These are phyloP conservation scores for Plagodis dolabraria DNA, from an alignment of 2,888 invertebrate genomes.

Conservation along the genomic window DNA sequence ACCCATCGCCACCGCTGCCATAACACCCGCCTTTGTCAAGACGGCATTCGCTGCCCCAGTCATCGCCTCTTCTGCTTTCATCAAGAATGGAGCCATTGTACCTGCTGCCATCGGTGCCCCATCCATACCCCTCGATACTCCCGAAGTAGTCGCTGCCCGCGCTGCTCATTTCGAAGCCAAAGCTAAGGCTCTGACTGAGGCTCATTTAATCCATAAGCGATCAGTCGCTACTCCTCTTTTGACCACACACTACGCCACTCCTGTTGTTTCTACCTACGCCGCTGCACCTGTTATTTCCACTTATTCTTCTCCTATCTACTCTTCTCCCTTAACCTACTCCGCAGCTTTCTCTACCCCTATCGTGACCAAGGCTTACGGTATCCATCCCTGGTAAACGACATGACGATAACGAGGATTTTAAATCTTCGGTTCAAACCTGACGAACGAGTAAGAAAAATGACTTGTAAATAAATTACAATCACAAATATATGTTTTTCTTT, in stretches of 20 bases:
- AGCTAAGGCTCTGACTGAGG: constrained; percentile 65
- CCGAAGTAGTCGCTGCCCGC: constrained; percentile 72
- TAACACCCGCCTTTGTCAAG: constrained; percentile 43
- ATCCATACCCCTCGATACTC: constrained; percentile 67
- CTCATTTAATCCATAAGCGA: constrained; percentile 72
- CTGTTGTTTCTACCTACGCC: constrained; percentile 56
- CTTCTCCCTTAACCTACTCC: constrained; percentile 56
- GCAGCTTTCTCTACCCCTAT: constrained; percentile 55
- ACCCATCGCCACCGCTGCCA: constrained; percentile 49
- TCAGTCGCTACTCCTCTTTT: constrained; percentile 55
- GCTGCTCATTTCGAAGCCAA: constrained; percentile 72
- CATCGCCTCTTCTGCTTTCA: constrained; percentile 41
- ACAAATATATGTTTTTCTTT: constrained; percentile 12
- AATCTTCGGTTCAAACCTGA: constrained; percentile 61
- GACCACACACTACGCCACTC: constrained; percentile 39
- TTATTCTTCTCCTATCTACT: constrained; percentile 58
- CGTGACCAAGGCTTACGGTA: constrained; percentile 62
- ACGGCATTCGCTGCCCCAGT: constrained; percentile 44
- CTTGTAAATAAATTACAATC: constrained; percentile 56
- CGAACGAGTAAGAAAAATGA: constrained; percentile 54
- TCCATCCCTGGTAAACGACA: constrained; percentile 69
- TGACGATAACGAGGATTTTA: constrained; percentile 54
- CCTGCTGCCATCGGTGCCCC: constrained; percentile 50
- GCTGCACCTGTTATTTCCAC: constrained; percentile 54
- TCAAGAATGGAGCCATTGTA: constrained; percentile 42